These are phyloP conservation scores for Neolamprologus sp. DNA, from an alignment of 2,113 vertebrate genomes.

Conservation along the genomic window DNA sequence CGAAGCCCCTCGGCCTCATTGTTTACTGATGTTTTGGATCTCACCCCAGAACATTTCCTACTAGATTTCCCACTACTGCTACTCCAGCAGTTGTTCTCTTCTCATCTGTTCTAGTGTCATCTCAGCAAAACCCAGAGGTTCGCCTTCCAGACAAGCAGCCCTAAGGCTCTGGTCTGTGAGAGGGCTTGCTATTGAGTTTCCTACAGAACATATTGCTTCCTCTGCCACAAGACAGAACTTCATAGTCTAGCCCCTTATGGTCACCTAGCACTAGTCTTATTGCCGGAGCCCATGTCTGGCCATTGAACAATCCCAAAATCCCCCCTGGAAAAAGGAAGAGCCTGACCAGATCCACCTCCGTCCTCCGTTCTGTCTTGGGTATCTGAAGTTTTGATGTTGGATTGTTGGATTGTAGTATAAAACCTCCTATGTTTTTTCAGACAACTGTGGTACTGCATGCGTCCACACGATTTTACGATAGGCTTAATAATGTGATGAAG, in stretches of 20 bases:
- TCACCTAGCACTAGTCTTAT: not conserved
- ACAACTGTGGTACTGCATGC: rapidly evolving
- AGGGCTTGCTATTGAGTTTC: not conserved
- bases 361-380: not conserved
- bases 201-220: not conserved
- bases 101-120: not conserved
- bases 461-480: rapidly evolving
- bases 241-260: not conserved
- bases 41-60: not conserved
- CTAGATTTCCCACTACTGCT: not conserved
- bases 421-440: not conserved
- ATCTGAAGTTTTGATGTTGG: not conserved
- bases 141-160: not conserved
- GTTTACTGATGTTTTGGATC: not conserved
- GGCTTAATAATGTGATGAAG: not conserved
- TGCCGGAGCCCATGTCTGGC: not conserved
- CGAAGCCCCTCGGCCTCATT: not conserved
- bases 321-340: not conserved
- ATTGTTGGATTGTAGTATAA: not conserved
- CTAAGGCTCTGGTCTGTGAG: not conserved
- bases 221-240: not conserved
- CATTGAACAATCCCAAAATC: not conserved
- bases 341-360: not conserved
- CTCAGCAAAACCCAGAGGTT: not conserved
- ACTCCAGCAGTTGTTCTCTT: not conserved